Evolutionary conservation across 2,797 vertebrate genomes (phyloP), one percentile per base, ranked within the genome.

Genomic region (Cygnus olor): DNA sequence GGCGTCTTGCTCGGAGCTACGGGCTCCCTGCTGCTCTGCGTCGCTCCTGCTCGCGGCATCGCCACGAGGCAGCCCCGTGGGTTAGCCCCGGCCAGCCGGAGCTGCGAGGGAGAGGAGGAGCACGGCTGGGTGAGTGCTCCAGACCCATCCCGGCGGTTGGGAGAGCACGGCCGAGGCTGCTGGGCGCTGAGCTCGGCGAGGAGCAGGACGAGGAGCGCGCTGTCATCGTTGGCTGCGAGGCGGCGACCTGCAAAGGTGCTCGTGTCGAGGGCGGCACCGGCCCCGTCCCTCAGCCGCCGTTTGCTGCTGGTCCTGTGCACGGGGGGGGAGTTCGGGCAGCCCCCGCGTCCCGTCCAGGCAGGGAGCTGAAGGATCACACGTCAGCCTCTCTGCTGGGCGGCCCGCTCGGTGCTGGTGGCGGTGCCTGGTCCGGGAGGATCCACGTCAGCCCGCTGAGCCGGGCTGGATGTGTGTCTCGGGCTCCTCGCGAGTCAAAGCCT

Each of bases 261-360:
- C 4, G 0, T 2, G 0, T 18, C 2, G 28, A 54, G 56, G 19
- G n/a, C 22, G 40, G 83, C 65, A 25, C 28, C 80, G 21, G 1
- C 34, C 14, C 49, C 44, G 2, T 3, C n/a, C 30, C 40, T 36
- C 27, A 22, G 69, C 28, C 2, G 0, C 0, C 0, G 28, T 19
- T 58, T 65, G 68, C 11, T 4, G 28, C 80, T 60, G 53, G 25
- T 19, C 14, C 0, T 8, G 12, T 44, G 51, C 49, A 58, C 76
- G 34, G 61, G n/a, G 78, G 53, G 78, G 44, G 53, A 54, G 63
- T 4, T 27, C 36, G 51, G 34, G 38, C 22, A 58, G 63, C n/a
- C 74, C 14, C 45, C 9, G 32, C 45, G 53, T 21, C 42, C 36
- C 1, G 25, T 22, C 20, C 51, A 9, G 54, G 58, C 25, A 86